Percentiles rank a stretch among this genome's conserved stretches.
phyloP scores from a whole-genome alignment of 2,888 invertebrate species.

The Junonia oenone region DNA sequence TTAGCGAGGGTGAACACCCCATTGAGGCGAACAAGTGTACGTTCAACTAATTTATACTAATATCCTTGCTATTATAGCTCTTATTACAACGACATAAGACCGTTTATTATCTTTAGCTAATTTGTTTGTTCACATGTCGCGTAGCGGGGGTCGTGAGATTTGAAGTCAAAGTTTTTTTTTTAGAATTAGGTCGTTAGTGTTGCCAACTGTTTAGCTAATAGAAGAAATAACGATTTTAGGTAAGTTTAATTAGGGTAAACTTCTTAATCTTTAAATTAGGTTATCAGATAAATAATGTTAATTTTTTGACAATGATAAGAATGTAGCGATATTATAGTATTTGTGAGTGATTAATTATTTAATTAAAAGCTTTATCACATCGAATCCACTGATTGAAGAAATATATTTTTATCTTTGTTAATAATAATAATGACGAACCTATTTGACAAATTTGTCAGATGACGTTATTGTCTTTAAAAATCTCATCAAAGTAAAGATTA shows the following conservation, averaged over 20 bases:
- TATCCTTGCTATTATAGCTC: slow-evolving; percentile 30
- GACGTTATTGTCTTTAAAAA: too few species aligned
- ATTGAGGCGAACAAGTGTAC: slow-evolving; percentile 60
- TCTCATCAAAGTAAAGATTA: too few species aligned
- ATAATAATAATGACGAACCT: too few species aligned
- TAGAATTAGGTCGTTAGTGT: slow-evolving; percentile 33
- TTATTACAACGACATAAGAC: slow-evolving; percentile 30
- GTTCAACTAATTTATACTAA: slow-evolving; percentile 37
- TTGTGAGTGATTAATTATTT: too few species aligned
- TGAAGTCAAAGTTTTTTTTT: slow-evolving; percentile 43
- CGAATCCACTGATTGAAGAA: too few species aligned
- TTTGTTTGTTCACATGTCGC: slow-evolving; percentile 70
- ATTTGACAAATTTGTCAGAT: too few species aligned
- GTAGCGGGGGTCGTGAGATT: slow-evolving; percentile 55
- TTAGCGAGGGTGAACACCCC: slow-evolving; percentile 58
- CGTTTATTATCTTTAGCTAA: slow-evolving; percentile 12
- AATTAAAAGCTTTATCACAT: too few species aligned
- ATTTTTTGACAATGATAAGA: too few species aligned
- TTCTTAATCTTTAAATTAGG: background rate
- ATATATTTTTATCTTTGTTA: too few species aligned
- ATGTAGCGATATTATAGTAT: too few species aligned
- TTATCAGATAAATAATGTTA: too few species aligned
- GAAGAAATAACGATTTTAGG: slow-evolving; percentile 9
- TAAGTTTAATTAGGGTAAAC: background rate
- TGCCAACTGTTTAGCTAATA: slow-evolving; percentile 28